A percentile compares a stretch with the other conserved stretches of the same genome.
Conservation (phyloP, 2,113 vertebrate genomes). For the Corythornis vintsioides region DNA sequence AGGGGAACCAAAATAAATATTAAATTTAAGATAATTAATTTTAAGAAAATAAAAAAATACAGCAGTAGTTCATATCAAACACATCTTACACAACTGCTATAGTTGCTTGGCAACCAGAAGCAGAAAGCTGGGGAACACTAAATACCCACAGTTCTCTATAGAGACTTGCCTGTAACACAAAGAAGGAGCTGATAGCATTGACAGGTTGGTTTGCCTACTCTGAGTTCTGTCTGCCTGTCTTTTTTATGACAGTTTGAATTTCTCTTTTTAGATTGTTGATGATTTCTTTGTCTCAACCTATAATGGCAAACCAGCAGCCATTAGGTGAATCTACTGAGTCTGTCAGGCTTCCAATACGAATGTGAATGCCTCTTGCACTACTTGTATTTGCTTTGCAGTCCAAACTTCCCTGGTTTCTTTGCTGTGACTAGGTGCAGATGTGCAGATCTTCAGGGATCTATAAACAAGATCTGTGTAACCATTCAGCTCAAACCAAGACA, state of each 20-base stretch:
- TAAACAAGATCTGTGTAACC: background rate
- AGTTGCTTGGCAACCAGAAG: conserved; percentile 18
- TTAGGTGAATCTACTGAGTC: background rate
- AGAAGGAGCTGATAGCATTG: background rate
- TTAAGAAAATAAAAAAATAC: background rate
- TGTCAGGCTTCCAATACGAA: background rate
- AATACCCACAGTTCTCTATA: background rate
- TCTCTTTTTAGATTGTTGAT: background rate
- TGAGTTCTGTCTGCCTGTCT: background rate
- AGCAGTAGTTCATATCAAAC: background rate
- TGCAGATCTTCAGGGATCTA: background rate
- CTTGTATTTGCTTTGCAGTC: background rate
- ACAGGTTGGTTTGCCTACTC: background rate
- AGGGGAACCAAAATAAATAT: background rate
- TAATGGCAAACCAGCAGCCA: background rate
- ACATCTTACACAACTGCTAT: background rate
- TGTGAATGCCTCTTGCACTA: background rate
- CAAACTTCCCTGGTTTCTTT: background rate
- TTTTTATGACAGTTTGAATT: background rate
- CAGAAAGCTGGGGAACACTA: background rate
- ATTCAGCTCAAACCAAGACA: background rate
- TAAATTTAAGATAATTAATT: background rate
- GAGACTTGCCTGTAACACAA: background rate
- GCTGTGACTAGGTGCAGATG: background rate
- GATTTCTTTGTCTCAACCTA: background rate